Evolutionary conservation across 2,797 vertebrate genomes (phyloP), one percentile per base, ranked within the genome.

Genomic region (Diglossa cyanea): DNA sequence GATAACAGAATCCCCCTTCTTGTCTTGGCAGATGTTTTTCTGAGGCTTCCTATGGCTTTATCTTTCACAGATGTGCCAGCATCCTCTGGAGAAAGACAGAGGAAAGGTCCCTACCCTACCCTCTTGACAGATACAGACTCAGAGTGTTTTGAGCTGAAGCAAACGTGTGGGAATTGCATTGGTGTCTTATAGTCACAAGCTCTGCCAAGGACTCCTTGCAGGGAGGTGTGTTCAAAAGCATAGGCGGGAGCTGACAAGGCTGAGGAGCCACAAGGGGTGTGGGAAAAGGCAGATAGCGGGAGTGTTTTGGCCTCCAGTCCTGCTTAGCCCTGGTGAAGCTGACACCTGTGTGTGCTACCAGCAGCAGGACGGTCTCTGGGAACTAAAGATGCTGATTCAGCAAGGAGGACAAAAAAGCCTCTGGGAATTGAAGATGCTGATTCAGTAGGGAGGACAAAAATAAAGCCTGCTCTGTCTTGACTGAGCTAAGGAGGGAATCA

Each of bases 251-350:
- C 47, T 57, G 53, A 16, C 0, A 6, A 63, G 54, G 11, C 39
- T 2, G 10, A 61, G 42, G 63, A 85, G 60, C 17, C 26, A 18
- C 11, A 12, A n/a, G 40, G 58, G 7, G 4, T 39, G 30, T 73
- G 60, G 47, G 58, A 54, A 71, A 61, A 54, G 4, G 58, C 18
- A 28, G 19, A 11, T 30, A 21, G 6, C 7, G 5, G 20, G 9
- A 81, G 15, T 9, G 0, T 48, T 77, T 73, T 51, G 14, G 37
- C 35, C 28, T 82, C 1, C 0, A 24, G 53, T 80, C 45, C 75
- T 10, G 0, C 40, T 86, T 1, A 3, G 65, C 45, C 0, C 0
- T 1, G 4, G 33, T 45, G 65, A 54, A 66, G 50, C 50, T 63
- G 57, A 31, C 60, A 91, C 25, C 20, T 0, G 0, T 7, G 24